Percentiles rank a stretch among this genome's conserved stretches.
Conservation (phyloP, 2,797 vertebrate genomes). For the Macrochelys suwanniensis region DNA sequence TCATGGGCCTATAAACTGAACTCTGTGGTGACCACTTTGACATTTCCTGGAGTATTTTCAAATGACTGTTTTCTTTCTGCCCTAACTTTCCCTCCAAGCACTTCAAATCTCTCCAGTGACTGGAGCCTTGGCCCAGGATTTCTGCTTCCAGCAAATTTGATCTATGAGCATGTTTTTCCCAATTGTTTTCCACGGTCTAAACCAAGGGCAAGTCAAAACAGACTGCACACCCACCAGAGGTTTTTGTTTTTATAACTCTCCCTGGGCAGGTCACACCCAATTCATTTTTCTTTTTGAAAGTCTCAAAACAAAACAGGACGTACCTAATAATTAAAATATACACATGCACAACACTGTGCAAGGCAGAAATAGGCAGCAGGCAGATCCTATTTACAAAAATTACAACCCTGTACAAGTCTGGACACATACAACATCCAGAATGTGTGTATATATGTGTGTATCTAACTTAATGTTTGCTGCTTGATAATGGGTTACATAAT, state of each 20-base stretch:
- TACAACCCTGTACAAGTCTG: neutral
- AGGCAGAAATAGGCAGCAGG: neutral
- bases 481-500: rapidly evolving
- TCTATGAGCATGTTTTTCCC: neutral
- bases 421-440: rapidly evolving
- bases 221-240: neutral
- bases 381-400: neutral
- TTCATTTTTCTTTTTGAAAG: slow-evolving; percentile 19
- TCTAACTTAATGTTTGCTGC: neutral
- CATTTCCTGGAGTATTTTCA: neutral
- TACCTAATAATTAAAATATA: neutral
- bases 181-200: neutral
- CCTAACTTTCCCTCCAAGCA: neutral
- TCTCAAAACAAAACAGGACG: neutral
- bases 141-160: slow-evolving; percentile 18
- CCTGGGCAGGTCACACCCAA: slow-evolving; percentile 24
- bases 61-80: neutral
- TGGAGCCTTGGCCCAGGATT: neutral
- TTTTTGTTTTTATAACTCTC: slow-evolving; percentile 64
- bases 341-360: neutral
- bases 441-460: neutral
- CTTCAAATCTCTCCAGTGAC: neutral
- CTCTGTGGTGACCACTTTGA: neutral
- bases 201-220: slow-evolving; percentile 43
- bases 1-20: neutral